Conservation (phyloP, 2,797 vertebrate genomes). For the Euphonia xanthogaster region DNA sequence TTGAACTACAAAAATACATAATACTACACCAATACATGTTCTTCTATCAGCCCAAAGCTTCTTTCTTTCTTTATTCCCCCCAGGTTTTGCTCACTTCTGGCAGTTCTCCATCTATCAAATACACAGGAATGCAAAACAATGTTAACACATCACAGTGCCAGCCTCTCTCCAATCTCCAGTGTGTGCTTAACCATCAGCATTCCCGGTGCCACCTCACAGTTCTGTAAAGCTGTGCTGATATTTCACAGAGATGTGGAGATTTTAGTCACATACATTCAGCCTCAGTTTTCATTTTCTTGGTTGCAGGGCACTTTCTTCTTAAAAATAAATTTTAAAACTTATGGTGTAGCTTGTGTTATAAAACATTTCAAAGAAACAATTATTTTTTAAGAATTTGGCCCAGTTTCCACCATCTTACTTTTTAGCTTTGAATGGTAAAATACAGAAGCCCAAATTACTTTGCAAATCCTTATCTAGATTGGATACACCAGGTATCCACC, state of each 20-base stretch:
- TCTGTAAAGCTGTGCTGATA: background rate
- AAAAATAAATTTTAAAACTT: background rate
- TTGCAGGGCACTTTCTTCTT: background rate
- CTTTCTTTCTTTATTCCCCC: background rate
- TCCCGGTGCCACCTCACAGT: background rate
- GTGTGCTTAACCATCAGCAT: background rate
- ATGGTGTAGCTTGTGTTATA: rapidly evolving
- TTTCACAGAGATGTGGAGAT: background rate
- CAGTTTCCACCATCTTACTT: background rate
- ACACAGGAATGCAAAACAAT: background rate
- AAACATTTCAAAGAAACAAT: background rate
- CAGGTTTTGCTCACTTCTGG: background rate
- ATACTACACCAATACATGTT: background rate
- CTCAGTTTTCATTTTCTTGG: background rate
- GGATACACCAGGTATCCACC: background rate
- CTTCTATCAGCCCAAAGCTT: background rate
- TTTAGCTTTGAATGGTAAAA: background rate
- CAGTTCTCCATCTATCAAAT: background rate
- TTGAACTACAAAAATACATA: background rate
- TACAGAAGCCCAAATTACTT: background rate
- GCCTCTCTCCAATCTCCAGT: background rate
- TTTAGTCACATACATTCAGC: background rate
- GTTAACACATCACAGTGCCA: background rate
- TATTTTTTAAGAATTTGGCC: background rate
- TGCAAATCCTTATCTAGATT: background rate